Evolutionary conservation across 1,140 invertebrate species (phyloP), one percentile per base, ranked within the genome.

Genomic region (Drosophila rhopaloa): DNA sequence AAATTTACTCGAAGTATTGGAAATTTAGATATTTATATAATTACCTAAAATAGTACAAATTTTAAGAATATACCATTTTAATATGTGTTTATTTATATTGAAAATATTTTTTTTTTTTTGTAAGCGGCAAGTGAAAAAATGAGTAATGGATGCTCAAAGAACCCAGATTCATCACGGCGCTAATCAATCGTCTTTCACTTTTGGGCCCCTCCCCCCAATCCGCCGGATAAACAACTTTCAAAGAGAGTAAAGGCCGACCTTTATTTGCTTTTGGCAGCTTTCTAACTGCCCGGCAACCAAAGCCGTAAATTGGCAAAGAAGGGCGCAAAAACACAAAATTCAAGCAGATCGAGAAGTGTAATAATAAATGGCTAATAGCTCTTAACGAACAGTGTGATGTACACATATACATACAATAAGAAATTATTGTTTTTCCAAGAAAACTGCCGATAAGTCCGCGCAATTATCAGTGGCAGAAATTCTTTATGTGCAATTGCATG

Each of bases 251-350:
- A 8, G 43, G 40, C 68, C 77, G 68, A 84, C 84, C 84, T 89
- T 88, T 88, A 89, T 88, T 88, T 88, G 85, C 68, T 68, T 88
- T 88, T 84, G 66, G 63, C 85, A 77, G 84, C 84, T 88, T 88
- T 88, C 84, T 89, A 88, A 77, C 66, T 53, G 73, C 62, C 56
- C 63, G 63, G 67, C 38, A 76, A 58, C 61, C 48, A 27, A 37
- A 58, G 55, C 37, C 41, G 67, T 57, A 67, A 80, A 84, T 89
- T 67, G 73, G 73, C 65, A 66, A 89, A 76, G 76, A 89, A 76
- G 79, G 84, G 84, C 72, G 76, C 44, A 56, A 72, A 41, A 58
- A 32, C 5, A 10, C 44, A 66, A 27, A 72, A 62, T 60, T 56
- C 59, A 46, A 59, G 37, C 40, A 73, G 48, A 72, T 71, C 46